A percentile compares a stretch with the other conserved stretches of the same genome.
Evolutionary conservation across 2,888 invertebrate genomes (phyloP).

Genomic region (Acanthoscelides obtectus): DNA sequence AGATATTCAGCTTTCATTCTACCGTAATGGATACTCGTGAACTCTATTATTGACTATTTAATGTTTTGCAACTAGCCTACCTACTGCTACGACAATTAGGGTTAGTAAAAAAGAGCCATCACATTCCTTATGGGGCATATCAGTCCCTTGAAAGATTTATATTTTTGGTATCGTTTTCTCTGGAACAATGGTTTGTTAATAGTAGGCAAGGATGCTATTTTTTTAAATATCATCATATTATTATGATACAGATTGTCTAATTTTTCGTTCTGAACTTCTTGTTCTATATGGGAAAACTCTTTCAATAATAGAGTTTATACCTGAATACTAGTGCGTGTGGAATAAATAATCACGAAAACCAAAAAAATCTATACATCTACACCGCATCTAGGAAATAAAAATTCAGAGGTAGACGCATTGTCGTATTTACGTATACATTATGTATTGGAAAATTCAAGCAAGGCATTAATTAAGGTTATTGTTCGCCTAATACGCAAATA

Average conservation of each 20-base stretch:
- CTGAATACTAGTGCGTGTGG: too few relatives aligned
- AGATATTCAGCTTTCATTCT: too few relatives aligned
- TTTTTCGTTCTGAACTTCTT: not conserved
- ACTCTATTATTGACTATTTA: not conserved
- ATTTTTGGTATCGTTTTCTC: not conserved
- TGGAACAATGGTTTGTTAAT: not conserved
- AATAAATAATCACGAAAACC: too few relatives aligned
- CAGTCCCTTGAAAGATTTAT: slow-evolving; percentile 33
- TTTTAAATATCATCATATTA: slow-evolving; percentile 1
- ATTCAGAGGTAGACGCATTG: not conserved
- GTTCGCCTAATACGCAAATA: too few relatives aligned
- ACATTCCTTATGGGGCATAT: slow-evolving; percentile 44
- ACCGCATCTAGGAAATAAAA: not conserved
- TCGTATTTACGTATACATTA: not conserved
- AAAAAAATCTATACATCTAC: not conserved
- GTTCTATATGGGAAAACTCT: not conserved
- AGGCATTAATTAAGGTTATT: too few relatives aligned
- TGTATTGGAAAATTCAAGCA: not conserved
- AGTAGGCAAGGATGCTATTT: not conserved
- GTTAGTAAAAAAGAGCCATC: slow-evolving; percentile 46
- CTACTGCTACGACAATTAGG: not conserved
- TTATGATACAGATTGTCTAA: not conserved
- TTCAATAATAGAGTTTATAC: not conserved
- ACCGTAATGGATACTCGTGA: too few relatives aligned
- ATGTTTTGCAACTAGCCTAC: not conserved